Percentiles rank a stretch among this genome's conserved stretches.
These are phyloP conservation scores for Saturnia japonica DNA, from an alignment of 2,888 invertebrate species.

Conservation along the genomic window DNA sequence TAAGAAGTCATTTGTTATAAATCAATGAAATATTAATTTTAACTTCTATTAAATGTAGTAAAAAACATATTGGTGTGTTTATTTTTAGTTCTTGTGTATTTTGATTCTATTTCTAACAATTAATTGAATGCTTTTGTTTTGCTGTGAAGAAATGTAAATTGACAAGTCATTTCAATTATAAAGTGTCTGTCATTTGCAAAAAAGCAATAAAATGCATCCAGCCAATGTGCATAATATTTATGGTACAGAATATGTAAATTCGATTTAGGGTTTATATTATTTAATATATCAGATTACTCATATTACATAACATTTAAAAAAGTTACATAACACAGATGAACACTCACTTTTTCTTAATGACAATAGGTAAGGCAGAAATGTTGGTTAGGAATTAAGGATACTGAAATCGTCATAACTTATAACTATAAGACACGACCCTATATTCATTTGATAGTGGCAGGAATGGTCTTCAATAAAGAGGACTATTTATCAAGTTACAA, in stretches of 20 bases:
- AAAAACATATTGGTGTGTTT: slow-evolving; percentile 29
- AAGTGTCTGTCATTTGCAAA: not conserved
- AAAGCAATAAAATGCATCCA: not conserved
- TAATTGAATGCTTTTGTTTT: not conserved
- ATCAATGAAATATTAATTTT: slow-evolving; percentile 49
- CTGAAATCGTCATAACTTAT: too few species aligned
- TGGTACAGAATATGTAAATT: not conserved
- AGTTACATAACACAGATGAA: not conserved
- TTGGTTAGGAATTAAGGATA: too few species aligned
- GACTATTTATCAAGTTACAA: too few species aligned
- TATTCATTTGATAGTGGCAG: too few species aligned
- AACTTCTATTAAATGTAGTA: slow-evolving; percentile 61
- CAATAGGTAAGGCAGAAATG: too few species aligned
- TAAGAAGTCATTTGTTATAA: slow-evolving; percentile 42
- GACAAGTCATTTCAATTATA: not conserved
- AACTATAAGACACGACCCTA: too few species aligned
- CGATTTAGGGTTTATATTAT: too few species aligned
- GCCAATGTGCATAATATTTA: not conserved
- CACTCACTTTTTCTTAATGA: too few species aligned
- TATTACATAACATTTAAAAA: not conserved
- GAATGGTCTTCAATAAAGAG: too few species aligned
- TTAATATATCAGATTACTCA: not conserved
- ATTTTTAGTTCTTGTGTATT: not conserved
- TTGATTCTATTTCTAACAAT: not conserved
- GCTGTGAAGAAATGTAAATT: not conserved